These are phyloP conservation scores for Paramormyrops hopkinsi DNA, from an alignment of 2,797 vertebrate genomes.

Conservation along the genomic window DNA sequence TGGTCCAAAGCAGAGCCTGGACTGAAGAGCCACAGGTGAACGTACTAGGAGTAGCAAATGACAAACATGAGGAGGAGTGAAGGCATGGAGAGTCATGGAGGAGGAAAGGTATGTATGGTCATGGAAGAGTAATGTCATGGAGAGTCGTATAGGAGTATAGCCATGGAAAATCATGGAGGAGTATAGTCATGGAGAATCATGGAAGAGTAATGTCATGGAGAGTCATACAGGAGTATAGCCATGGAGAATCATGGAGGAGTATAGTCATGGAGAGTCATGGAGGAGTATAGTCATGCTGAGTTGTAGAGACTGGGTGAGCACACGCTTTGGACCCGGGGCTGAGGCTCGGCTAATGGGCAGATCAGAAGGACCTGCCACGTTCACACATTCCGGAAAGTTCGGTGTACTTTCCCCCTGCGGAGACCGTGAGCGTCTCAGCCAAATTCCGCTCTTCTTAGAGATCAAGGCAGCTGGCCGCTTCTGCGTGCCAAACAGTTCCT, in stretches of 20 bases:
- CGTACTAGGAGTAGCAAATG: not conserved
- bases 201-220: not conserved
- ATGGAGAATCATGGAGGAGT: not conserved
- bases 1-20: not conserved
- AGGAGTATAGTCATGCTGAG: not conserved
- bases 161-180: not conserved
- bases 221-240: not conserved
- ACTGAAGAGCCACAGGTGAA: not conserved
- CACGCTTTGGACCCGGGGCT: not conserved
- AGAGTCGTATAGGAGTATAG: not conserved
- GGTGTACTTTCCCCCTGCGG: not conserved
- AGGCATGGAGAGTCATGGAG: not conserved
- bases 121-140: not conserved
- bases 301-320: not conserved
- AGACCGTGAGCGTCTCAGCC: not conserved
- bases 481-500: not conserved
- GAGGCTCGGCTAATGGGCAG: not conserved
- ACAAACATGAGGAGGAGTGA: not conserved
- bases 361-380: conserved; percentile 4
- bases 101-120: not conserved
- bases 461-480: not conserved
- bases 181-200: not conserved
- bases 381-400: not conserved
- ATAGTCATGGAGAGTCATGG: not conserved
- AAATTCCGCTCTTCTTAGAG: not conserved